phyloP scores from a whole-genome alignment of 2,113 vertebrate genomes.

The Capreolus pygargus region DNA sequence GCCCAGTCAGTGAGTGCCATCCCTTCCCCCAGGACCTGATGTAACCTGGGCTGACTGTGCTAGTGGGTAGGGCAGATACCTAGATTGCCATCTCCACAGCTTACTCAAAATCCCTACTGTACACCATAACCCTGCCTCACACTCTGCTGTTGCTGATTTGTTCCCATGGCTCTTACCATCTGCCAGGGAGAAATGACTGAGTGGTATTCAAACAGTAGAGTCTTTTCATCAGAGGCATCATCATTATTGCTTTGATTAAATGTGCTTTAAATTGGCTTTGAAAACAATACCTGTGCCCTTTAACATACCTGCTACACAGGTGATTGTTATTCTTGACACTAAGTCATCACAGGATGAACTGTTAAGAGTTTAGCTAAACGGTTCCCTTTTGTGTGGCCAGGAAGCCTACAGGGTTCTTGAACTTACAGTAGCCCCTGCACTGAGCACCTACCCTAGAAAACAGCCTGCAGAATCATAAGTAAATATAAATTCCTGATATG shows the following conservation, averaged over 20 bases:
- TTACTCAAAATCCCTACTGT: not conserved
- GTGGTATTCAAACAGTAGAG: not conserved
- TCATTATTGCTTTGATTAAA: not conserved
- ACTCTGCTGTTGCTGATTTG: not conserved
- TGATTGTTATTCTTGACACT: not conserved
- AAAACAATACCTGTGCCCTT: not conserved
- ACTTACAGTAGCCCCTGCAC: not conserved
- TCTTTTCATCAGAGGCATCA: not conserved
- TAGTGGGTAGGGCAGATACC: not conserved
- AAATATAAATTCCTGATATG: not conserved
- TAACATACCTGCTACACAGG: not conserved
- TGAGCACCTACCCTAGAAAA: not conserved
- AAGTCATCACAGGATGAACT: not conserved
- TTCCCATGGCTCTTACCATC: not conserved
- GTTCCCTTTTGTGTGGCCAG: not conserved
- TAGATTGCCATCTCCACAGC: not conserved
- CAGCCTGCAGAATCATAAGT: not conserved
- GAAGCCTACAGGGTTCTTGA: not conserved
- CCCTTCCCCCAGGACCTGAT: not conserved
- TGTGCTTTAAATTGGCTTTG: not conserved
- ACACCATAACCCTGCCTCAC: not conserved
- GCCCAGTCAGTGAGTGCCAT: not conserved
- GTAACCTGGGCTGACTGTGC: not conserved
- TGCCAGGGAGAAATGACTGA: not conserved
- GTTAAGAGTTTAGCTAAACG: not conserved